Conservation (phyloP, 2,888 invertebrate genomes). For the Strigamia transsilvanica region DNA sequence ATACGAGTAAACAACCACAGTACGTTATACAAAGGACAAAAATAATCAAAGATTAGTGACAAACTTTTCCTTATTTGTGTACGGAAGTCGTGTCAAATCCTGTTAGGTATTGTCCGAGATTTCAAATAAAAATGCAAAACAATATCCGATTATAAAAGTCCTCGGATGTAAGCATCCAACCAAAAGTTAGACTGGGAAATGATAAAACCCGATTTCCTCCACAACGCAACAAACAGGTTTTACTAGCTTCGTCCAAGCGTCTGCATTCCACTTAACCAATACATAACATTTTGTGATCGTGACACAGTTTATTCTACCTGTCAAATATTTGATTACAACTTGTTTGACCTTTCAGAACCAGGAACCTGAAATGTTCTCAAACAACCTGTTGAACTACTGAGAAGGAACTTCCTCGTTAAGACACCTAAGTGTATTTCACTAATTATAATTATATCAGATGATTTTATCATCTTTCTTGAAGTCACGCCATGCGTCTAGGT, state of each 20-base stretch:
- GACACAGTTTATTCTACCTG: background rate
- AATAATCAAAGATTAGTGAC: too few relatives aligned
- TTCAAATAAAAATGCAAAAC: too few relatives aligned
- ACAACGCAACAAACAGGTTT: background rate
- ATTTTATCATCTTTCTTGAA: background rate
- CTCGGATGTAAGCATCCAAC: background rate
- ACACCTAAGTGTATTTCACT: background rate
- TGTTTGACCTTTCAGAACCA: background rate
- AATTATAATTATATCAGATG: background rate
- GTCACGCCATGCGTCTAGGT: background rate
- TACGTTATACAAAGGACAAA: too few relatives aligned
- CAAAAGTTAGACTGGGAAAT: background rate
- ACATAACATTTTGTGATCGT: background rate
- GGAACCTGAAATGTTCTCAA: background rate
- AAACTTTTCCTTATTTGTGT: too few relatives aligned
- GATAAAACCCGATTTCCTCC: too few relatives aligned
- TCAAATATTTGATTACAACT: background rate
- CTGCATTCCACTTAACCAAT: background rate
- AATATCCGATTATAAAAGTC: too few relatives aligned
- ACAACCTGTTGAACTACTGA: constrained; percentile 1
- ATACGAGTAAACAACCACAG: too few relatives aligned
- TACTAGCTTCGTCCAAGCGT: background rate
- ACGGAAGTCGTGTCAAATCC: too few relatives aligned
- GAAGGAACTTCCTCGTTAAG: constrained; percentile 6
- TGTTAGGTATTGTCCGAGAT: too few relatives aligned